Conservation (phyloP, 2,113 vertebrate genomes). For the Phyllostomus hastatus region DNA sequence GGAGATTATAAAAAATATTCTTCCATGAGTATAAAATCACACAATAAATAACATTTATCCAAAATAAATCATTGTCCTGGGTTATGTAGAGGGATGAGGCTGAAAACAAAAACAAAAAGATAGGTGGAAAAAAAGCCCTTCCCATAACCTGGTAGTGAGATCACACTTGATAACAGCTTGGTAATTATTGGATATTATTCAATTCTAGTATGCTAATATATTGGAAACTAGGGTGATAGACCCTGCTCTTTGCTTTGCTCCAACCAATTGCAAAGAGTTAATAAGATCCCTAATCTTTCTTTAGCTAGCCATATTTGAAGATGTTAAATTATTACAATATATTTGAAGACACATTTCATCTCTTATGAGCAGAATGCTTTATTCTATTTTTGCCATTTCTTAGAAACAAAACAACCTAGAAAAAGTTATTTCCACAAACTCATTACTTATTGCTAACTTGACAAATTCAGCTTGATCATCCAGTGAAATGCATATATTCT, state of each 20-base stretch:
- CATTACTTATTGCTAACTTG: constrained; percentile 59
- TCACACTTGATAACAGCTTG: neutral
- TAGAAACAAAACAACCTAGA: constrained; percentile 52
- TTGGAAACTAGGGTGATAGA: neutral
- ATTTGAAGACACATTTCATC: constrained; percentile 31
- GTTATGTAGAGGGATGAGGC: neutral
- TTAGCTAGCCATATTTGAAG: neutral
- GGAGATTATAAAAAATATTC: neutral
- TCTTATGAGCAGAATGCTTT: constrained; percentile 7
- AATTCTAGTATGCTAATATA: neutral
- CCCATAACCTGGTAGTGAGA: neutral
- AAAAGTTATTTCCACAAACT: constrained; percentile 51
- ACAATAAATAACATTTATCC: neutral
- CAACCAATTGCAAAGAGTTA: neutral
- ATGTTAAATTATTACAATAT: constrained; percentile 9
- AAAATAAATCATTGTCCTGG: neutral
- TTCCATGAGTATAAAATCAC: neutral
- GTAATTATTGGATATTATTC: neutral
- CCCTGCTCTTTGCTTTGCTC: neutral
- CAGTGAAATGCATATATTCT: constrained; percentile 40
- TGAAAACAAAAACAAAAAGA: neutral
- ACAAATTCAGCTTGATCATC: constrained; percentile 54
- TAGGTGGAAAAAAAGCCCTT: neutral
- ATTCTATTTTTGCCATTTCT: constrained; percentile 63
- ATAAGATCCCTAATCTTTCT: neutral